Evolutionary conservation across 2,888 invertebrate genomes (phyloP).

Genomic region (Lamellibrachia columna): DNA sequence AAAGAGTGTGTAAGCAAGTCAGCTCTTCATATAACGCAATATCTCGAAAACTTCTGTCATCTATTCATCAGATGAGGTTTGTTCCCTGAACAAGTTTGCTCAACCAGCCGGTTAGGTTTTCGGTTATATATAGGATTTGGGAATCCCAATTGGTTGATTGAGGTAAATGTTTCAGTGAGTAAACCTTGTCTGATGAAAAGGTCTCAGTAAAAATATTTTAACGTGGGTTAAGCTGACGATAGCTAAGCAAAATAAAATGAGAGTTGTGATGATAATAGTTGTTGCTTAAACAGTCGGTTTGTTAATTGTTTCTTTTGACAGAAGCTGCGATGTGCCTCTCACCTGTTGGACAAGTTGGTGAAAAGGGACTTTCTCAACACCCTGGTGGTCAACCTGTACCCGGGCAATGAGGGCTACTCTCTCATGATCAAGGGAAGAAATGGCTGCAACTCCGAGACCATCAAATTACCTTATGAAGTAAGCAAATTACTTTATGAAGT

Average conservation of each 20-base stretch:
- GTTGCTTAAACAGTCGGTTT: neutral
- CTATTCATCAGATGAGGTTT: too few species aligned
- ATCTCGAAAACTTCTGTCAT: too few species aligned
- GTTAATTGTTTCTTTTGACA: conserved; percentile 37
- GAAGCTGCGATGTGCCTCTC: conserved; percentile 53
- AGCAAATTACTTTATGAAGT: neutral
- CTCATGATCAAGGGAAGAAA: conserved; percentile 67
- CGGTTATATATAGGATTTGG: too few species aligned
- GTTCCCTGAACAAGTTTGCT: too few species aligned
- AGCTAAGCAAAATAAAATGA: neutral
- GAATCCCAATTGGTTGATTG: too few species aligned
- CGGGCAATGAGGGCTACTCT: conserved; percentile 91
- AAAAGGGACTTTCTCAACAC: conserved; percentile 87
- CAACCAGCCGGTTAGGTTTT: too few species aligned
- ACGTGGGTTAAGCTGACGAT: neutral
- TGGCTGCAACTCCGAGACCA: conserved; percentile 60
- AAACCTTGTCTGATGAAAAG: too few species aligned
- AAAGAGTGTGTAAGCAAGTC: too few species aligned
- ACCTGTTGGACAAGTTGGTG: conserved; percentile 83
- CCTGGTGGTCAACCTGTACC: conserved; percentile 88
- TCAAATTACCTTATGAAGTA: conserved; percentile 76
- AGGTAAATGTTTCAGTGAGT: too few species aligned
- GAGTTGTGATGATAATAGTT: neutral
- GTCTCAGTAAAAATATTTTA: too few species aligned
- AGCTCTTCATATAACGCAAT: too few species aligned